These are phyloP conservation scores for Zootermopsis nevadensis DNA, from an alignment of 2,888 invertebrate genomes.

Conservation along the genomic window DNA sequence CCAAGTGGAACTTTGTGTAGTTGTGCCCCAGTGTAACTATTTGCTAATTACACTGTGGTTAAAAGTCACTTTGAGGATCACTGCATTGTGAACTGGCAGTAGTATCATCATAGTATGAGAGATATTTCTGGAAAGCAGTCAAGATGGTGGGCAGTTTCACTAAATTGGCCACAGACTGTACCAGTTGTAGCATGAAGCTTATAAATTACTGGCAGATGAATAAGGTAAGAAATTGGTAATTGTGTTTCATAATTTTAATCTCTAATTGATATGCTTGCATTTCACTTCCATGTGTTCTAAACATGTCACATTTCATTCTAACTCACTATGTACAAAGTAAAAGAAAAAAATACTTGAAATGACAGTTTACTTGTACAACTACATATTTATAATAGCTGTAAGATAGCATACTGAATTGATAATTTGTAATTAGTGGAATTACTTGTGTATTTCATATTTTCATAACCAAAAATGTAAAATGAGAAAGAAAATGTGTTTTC, in stretches of 20 bases:
- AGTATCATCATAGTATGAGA: not conserved
- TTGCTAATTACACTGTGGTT: too few species aligned
- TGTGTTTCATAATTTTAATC: not conserved
- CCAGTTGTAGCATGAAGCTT: not conserved
- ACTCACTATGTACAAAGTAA: slow-evolving; percentile 44
- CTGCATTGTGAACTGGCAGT: too few species aligned
- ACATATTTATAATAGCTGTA: slow-evolving; percentile 44
- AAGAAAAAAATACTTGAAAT: not conserved
- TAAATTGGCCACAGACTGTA: not conserved
- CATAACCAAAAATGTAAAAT: slow-evolving; percentile 48
- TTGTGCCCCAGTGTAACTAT: too few species aligned
- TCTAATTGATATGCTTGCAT: slow-evolving; percentile 12
- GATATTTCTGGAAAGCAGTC: not conserved
- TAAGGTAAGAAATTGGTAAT: not conserved
- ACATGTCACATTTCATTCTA: slow-evolving; percentile 37
- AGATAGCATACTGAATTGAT: slow-evolving; percentile 34
- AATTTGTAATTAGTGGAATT: slow-evolving; percentile 48
- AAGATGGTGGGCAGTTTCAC: not conserved
- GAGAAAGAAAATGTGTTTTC: slow-evolving; percentile 46
- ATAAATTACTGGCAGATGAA: not conserved
- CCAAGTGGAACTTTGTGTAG: too few species aligned
- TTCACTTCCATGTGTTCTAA: slow-evolving; percentile 37
- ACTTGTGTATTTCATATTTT: slow-evolving; percentile 53
- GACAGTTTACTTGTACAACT: slow-evolving; percentile 38
- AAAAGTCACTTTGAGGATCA: too few species aligned